phyloP scores from a whole-genome alignment of 2,888 invertebrate genomes.

The Clanis bilineata region DNA sequence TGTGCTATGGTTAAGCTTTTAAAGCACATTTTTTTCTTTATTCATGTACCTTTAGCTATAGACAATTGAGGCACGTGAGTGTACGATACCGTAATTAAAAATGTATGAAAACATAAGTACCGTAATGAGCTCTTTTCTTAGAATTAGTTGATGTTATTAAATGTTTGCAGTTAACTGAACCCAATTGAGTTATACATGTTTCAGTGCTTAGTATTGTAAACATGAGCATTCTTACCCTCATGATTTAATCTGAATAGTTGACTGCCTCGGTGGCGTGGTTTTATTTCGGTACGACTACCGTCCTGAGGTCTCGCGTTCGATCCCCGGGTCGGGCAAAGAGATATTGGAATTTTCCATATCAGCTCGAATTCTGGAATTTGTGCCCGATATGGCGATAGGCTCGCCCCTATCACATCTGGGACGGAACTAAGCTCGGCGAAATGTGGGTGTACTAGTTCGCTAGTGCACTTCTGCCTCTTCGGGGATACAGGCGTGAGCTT shows the following conservation, averaged over 20 bases:
- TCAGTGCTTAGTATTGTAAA: conserved; percentile 9
- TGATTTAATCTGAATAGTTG: neutral
- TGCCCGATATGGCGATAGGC: no score
- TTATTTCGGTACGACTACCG: no score
- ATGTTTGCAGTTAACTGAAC: conserved; percentile 17
- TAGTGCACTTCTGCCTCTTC: no score
- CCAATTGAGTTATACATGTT: conserved; percentile 17
- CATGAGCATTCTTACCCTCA: neutral
- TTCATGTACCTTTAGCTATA: neutral
- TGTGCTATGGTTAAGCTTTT: conserved; percentile 9
- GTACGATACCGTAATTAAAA: conserved; percentile 13
- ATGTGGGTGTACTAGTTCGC: no score
- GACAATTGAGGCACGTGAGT: neutral
- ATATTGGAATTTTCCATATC: no score
- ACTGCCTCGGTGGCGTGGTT: neutral
- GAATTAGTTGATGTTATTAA: conserved; percentile 15
- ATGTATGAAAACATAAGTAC: conserved; percentile 13
- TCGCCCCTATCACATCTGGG: no score
- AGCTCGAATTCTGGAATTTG: no score
- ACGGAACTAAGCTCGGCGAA: no score
- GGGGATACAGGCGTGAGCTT: no score
- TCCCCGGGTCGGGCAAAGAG: no score
- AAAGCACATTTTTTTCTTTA: conserved; percentile 6
- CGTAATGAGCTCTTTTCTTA: conserved; percentile 7
- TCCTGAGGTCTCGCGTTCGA: no score